Percentiles rank a stretch among this genome's conserved stretches.
These are phyloP conservation scores for Nasonia vitripennis DNA, from an alignment of 1,140 invertebrate species.

Conservation along the genomic window DNA sequence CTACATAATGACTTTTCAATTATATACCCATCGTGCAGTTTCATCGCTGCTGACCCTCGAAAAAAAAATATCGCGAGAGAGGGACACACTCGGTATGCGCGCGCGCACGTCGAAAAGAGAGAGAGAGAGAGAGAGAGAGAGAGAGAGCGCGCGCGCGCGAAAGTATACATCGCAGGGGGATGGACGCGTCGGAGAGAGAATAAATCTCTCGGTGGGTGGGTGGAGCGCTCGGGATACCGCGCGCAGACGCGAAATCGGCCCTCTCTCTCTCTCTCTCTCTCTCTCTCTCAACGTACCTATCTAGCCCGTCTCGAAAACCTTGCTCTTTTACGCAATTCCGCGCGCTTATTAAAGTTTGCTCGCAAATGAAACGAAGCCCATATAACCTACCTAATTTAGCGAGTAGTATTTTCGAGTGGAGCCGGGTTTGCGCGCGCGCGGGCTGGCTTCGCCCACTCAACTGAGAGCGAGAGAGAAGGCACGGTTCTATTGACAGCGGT, in stretches of 20 bases:
- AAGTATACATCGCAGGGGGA: slow-evolving; percentile 50
- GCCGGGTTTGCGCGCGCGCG: slow-evolving; percentile 47
- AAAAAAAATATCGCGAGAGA: slow-evolving; percentile 5
- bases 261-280: no score
- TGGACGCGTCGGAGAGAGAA: slow-evolving; percentile 59
- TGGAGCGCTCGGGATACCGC: slow-evolving; percentile 46
- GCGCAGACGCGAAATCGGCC: slow-evolving; percentile 52
- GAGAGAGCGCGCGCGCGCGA: background rate
- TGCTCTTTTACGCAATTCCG: slow-evolving; percentile 77
- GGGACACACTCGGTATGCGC: no score
- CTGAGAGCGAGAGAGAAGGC: slow-evolving; percentile 56
- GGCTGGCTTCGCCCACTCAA: slow-evolving; percentile 54
- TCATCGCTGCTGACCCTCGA: slow-evolving; percentile 38
- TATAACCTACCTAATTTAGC: slow-evolving; percentile 77
- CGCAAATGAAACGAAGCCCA: slow-evolving; percentile 77
- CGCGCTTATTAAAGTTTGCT: slow-evolving; percentile 77
- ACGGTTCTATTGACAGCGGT: slow-evolving; percentile 75
- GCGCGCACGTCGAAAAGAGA: no score
- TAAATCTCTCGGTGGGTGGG: slow-evolving; percentile 52
- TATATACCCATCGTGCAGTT: slow-evolving; percentile 4
- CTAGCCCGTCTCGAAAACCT: slow-evolving; percentile 73
- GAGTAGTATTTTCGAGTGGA: slow-evolving; percentile 75
- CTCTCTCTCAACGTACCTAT: no score
- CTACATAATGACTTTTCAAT: slow-evolving; percentile 45
- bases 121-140: no score